These are phyloP conservation scores for Gambusia holbrooki DNA, from an alignment of 2,113 vertebrate genomes.

Conservation along the genomic window DNA sequence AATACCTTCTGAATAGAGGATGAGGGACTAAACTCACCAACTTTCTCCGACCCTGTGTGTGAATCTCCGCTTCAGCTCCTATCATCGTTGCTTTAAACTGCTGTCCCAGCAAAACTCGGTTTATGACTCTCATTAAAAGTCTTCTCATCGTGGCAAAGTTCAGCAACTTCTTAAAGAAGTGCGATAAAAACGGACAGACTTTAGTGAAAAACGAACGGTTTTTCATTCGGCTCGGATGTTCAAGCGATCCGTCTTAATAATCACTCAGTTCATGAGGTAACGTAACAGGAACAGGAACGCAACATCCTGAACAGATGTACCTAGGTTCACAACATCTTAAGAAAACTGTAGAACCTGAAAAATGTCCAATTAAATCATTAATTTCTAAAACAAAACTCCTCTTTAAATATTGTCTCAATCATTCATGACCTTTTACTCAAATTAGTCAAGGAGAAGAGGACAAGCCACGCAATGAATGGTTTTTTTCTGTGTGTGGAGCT, in stretches of 20 bases:
- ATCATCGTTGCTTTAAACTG: conserved; percentile 46
- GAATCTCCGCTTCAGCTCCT: conserved; percentile 41
- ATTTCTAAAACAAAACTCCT: no score
- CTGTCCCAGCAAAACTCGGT: conserved; percentile 50
- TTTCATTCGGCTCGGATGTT: conserved; percentile 30
- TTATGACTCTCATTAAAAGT: conserved; percentile 58
- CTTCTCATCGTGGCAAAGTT: conserved; percentile 57
- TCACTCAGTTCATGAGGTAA: background rate
- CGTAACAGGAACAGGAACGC: no score
- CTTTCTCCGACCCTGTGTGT: conserved; percentile 45
- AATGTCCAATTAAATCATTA: background rate
- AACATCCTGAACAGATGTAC: no score
- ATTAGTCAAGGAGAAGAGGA: background rate
- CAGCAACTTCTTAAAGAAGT: conserved; percentile 16
- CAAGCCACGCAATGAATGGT: background rate
- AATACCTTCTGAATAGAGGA: background rate
- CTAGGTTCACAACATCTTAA: background rate
- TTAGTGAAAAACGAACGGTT: accelerated
- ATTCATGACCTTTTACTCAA: background rate
- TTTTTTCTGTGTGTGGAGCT: background rate
- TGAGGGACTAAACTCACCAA: conserved; percentile 59
- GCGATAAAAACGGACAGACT: conserved; percentile 8
- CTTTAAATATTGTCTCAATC: background rate
- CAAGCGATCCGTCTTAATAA: accelerated
- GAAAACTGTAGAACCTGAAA: background rate